A percentile compares a stretch with the other conserved stretches of the same genome.
Conservation (phyloP, 2,113 vertebrate genomes). For the Aphyosemion australe region DNA sequence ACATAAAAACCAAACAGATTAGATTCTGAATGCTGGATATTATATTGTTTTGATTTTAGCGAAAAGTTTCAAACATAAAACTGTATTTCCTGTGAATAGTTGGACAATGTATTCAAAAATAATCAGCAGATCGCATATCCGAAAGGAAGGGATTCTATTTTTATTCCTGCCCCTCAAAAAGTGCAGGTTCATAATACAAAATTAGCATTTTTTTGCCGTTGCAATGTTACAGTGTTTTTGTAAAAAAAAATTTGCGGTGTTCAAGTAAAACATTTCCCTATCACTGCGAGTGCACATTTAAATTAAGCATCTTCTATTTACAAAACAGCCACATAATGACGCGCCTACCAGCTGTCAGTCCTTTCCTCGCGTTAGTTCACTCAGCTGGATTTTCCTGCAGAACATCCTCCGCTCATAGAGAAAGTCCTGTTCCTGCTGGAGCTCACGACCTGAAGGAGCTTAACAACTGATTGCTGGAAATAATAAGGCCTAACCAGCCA, state of each 20-base stretch:
- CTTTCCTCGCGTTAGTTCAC: constrained; percentile 7
- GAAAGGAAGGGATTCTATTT: constrained; percentile 16
- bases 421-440: constrained; percentile 51
- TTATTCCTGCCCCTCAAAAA: constrained; percentile 12
- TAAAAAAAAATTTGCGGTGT: no score
- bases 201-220: background rate
- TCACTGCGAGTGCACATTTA: background rate
- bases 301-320: constrained; percentile 1
- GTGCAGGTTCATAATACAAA: constrained; percentile 32
- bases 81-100: no score
- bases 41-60: no score
- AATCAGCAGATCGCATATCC: constrained; percentile 6
- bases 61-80: no score
- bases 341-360: background rate
- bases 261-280: no score
- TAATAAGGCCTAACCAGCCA: constrained; percentile 62
- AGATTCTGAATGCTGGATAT: no score
- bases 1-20: no score
- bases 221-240: background rate
- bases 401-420: constrained; percentile 32
- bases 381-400: constrained; percentile 19
- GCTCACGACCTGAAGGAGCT: constrained; percentile 42
- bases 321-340: background rate
- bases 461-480: constrained; percentile 58
- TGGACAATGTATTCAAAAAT: constrained; percentile 7